Evolutionary conservation across 1,140 invertebrate genomes (phyloP).

Genomic region (Chrysomallon squamiferum): DNA sequence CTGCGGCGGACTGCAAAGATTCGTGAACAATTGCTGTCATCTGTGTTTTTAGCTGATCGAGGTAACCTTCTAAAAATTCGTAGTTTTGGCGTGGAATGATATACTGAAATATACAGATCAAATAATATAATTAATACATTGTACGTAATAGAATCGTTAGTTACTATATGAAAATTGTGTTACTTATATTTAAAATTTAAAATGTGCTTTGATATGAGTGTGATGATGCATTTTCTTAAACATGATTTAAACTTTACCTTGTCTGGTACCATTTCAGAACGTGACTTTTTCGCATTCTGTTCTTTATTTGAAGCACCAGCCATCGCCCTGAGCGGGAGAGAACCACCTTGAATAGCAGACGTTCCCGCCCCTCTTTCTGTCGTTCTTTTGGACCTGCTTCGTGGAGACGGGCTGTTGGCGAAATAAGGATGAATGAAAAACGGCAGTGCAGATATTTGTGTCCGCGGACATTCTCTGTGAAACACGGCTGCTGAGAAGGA

Average conservation of each 20-base stretch:
- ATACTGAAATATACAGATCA: neutral
- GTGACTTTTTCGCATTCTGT: no score
- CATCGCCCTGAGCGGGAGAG: no score
- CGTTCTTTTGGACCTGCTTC: neutral
- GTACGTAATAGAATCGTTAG: neutral
- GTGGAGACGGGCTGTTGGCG: neutral
- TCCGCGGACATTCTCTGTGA: neutral
- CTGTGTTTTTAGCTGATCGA: neutral
- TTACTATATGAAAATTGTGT: neutral
- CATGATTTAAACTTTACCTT: neutral
- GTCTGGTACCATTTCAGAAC: no score
- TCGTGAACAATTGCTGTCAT: neutral
- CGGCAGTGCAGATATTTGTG: neutral
- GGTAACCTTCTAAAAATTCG: neutral
- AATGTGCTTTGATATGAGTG: neutral
- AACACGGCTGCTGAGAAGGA: neutral
- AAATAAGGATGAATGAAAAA: neutral
- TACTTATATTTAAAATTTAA: neutral
- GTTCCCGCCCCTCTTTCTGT: neutral
- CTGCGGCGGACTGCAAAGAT: no score
- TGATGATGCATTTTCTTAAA: neutral
- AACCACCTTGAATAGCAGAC: no score
- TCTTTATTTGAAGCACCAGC: no score
- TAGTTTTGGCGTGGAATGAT: neutral
- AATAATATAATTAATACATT: neutral